A percentile compares a stretch with the other conserved stretches of the same genome.
Conservation (phyloP, 2,888 invertebrate genomes). For the Nasonia oneida region DNA sequence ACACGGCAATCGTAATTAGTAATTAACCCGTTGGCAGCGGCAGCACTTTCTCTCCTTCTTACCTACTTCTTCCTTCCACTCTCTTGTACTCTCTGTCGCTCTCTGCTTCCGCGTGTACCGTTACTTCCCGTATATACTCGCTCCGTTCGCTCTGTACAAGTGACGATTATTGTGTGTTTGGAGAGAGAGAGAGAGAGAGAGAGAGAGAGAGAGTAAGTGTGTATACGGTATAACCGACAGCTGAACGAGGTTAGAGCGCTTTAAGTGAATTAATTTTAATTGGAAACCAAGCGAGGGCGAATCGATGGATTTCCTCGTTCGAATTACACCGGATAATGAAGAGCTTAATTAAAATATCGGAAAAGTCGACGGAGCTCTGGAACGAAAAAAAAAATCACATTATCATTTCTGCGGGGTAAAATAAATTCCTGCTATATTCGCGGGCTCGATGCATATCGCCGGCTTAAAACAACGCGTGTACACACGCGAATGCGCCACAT, state of each 20-base stretch:
- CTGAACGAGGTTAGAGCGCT: background rate
- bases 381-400: background rate
- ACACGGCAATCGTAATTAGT: conserved; percentile 61
- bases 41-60: conserved; percentile 45
- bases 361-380: background rate
- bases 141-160: background rate
- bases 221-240: background rate
- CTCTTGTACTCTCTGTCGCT: background rate
- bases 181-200: background rate
- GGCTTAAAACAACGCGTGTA: too few species aligned
- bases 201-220: background rate
- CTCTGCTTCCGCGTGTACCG: background rate
- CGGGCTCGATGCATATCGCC: too few species aligned
- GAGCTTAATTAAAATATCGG: conserved; percentile 32
- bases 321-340: conserved; percentile 31
- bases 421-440: too few species aligned
- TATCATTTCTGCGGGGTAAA: background rate
- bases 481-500: too few species aligned
- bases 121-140: background rate
- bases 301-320: background rate
- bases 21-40: conserved; percentile 47
- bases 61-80: background rate
- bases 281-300: background rate
- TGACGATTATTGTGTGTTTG: conserved; percentile 6
- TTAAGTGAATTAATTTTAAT: conserved; percentile 28